Evolutionary conservation across 2,888 invertebrate species (phyloP).

Genomic region (Drosophila subsilvestris): DNA sequence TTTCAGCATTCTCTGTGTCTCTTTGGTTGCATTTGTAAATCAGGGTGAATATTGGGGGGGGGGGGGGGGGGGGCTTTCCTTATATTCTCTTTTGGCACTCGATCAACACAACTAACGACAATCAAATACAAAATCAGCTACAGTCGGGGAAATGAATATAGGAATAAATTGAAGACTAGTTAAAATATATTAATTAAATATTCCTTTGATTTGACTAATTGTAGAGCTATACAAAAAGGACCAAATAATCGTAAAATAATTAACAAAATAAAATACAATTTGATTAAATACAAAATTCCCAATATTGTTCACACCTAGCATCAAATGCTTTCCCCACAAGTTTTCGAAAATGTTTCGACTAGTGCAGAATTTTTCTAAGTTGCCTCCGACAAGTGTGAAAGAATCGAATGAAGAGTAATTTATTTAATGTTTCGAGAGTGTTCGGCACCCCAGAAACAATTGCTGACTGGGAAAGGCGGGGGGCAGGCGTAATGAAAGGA

Average conservation of each 20-base stretch:
- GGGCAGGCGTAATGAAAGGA: conserved; percentile 7
- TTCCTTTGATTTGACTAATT: too few species aligned
- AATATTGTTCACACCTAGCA: not conserved
- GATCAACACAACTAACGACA: conserved; percentile 60
- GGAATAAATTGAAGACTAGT: not conserved
- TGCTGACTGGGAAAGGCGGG: not conserved
- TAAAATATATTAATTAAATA: too few species aligned
- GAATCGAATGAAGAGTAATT: conserved; percentile 29
- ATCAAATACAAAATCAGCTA: conserved; percentile 1
- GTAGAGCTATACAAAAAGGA: too few species aligned
- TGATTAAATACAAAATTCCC: not conserved
- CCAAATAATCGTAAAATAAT: too few species aligned
- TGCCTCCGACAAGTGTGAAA: conserved; percentile 11
- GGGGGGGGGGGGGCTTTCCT: conserved; percentile 32
- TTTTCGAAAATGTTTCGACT: not conserved
- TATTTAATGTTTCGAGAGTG: conserved; percentile 27
- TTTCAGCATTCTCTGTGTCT: not conserved
- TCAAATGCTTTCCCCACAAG: not conserved
- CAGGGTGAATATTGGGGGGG: not conserved
- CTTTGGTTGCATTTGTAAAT: not conserved
- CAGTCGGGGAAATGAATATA: not conserved
- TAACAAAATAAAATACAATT: not conserved
- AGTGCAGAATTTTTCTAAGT: not conserved
- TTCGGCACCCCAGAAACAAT: conserved; percentile 5
- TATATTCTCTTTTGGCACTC: conserved; percentile 62